These are phyloP conservation scores for Calosoma granatense DNA, from an alignment of 1,140 invertebrate genomes.

Conservation along the genomic window DNA sequence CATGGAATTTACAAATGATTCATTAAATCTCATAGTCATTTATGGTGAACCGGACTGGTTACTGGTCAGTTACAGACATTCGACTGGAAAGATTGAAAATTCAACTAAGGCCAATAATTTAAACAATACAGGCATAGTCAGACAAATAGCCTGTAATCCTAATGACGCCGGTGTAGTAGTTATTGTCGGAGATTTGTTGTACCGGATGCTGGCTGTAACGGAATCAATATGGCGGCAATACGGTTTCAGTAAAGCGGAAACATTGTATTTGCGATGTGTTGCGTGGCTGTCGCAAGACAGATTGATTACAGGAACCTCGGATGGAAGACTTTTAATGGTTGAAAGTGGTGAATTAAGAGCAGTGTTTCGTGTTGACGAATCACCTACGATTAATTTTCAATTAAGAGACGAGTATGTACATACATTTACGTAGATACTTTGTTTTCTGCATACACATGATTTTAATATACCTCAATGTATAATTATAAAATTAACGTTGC, in stretches of 20 bases:
- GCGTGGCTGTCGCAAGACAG: conserved; percentile 64
- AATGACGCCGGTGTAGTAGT: conserved; percentile 63
- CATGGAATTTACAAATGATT: conserved; percentile 67
- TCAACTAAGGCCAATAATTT: conserved; percentile 56
- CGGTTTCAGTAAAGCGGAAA: conserved; percentile 72
- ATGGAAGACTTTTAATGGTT: conserved; percentile 61
- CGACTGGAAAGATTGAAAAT: conserved; percentile 72
- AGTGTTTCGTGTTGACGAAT: conserved; percentile 44
- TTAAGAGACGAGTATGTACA: conserved; percentile 32
- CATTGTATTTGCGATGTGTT: conserved; percentile 55
- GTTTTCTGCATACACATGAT: neutral
- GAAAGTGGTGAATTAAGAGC: conserved; percentile 69
- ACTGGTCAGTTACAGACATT: conserved; percentile 73
- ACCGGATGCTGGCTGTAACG: conserved; percentile 67
- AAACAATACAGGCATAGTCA: conserved; percentile 41
- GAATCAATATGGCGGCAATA: conserved; percentile 73
- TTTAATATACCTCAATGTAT: too few species aligned
- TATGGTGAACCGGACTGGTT: conserved; percentile 71
- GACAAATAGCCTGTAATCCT: conserved; percentile 62
- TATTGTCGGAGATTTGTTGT: conserved; percentile 58
- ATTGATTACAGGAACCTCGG: conserved; percentile 62
- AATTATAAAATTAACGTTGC: too few species aligned
- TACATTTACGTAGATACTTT: too few species aligned
- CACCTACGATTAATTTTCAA: conserved; percentile 43
- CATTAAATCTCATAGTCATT: conserved; percentile 64